Percentiles rank a stretch among this genome's conserved stretches.
phyloP scores from a whole-genome alignment of 2,113 vertebrate genomes.

The Emydocephalus ijimae region DNA sequence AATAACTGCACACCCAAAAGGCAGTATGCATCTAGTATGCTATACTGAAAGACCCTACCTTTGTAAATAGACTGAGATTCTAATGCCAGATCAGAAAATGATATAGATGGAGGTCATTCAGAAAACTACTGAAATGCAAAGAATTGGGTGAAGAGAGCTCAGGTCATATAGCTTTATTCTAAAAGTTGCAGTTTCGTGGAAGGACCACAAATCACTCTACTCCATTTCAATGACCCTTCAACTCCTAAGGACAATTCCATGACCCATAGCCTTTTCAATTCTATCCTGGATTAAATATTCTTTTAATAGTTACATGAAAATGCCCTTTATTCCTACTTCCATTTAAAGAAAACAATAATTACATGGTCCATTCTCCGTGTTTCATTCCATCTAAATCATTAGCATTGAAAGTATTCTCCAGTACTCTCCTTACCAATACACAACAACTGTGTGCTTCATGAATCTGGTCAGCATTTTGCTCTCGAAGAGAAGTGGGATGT shows the following conservation, averaged over 20 bases:
- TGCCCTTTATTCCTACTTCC: background rate
- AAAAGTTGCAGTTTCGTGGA: background rate
- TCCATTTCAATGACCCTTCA: background rate
- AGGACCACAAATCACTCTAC: background rate
- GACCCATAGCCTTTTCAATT: background rate
- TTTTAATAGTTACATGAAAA: background rate
- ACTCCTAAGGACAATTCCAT: background rate
- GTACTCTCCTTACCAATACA: slow-evolving; percentile 84
- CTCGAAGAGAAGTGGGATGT: slow-evolving; percentile 95
- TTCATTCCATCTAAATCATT: background rate
- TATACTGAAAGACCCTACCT: background rate
- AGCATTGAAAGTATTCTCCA: background rate
- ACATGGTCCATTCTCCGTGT: background rate
- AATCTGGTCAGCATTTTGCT: slow-evolving; percentile 79
- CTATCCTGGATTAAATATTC: background rate
- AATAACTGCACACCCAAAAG: background rate
- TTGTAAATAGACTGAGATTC: background rate
- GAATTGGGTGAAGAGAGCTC: background rate
- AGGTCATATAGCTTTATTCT: background rate
- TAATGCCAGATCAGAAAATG: background rate
- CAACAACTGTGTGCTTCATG: slow-evolving; percentile 88
- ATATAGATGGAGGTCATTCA: background rate
- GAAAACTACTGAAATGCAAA: background rate
- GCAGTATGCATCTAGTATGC: background rate
- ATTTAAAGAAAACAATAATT: background rate